phyloP scores from a whole-genome alignment of 2,888 invertebrate genomes.

The Laothoe populi region DNA sequence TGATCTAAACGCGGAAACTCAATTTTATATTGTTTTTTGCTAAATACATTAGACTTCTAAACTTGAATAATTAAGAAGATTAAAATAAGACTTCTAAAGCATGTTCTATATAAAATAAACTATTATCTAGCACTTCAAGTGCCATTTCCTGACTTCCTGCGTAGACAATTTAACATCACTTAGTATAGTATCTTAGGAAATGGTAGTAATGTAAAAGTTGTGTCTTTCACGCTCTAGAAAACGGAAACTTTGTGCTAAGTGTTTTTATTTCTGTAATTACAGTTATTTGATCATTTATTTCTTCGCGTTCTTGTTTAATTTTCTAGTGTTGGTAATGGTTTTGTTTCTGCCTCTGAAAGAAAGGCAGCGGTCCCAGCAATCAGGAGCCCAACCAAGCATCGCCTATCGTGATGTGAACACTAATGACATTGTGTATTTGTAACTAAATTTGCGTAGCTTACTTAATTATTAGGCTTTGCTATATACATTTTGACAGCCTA shows the following conservation, averaged over 20 bases:
- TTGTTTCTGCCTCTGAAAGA: neutral
- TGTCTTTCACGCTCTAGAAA: neutral
- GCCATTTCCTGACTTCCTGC: neutral
- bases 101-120: too few relatives aligned
- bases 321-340: neutral
- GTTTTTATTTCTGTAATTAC: constrained; percentile 1
- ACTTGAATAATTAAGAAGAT: too few relatives aligned
- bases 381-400: neutral
- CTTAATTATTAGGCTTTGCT: too few relatives aligned
- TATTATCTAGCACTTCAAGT: neutral
- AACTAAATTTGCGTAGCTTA: too few relatives aligned
- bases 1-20: too few relatives aligned
- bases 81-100: too few relatives aligned
- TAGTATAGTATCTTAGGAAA: neutral
- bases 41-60: too few relatives aligned
- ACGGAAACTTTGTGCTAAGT: neutral
- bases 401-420: too few relatives aligned
- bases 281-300: neutral
- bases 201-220: constrained; percentile 3
- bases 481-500: too few relatives aligned
- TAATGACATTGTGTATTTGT: too few relatives aligned
- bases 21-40: too few relatives aligned
- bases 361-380: neutral
- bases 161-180: constrained; percentile 14
- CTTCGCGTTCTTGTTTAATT: neutral